Conservation (phyloP, 2,888 invertebrate genomes). For the Drosophila dives region DNA sequence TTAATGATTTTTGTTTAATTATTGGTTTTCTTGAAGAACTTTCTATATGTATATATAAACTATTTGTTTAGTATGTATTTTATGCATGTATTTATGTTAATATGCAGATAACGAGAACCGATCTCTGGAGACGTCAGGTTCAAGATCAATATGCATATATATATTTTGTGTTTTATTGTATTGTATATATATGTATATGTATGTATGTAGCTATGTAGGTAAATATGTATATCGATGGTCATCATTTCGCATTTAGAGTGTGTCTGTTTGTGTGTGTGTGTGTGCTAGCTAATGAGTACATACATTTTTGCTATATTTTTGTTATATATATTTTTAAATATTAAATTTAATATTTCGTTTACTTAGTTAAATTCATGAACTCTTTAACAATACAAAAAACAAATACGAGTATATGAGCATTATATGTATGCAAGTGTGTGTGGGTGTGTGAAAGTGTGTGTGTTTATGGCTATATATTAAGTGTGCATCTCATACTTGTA, state of each 20-base stretch:
- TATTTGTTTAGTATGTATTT: slow-evolving; percentile 41
- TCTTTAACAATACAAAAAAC: slow-evolving; percentile 68
- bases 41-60: slow-evolving; percentile 39
- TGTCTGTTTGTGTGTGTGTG: slow-evolving; percentile 33
- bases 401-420: slow-evolving; percentile 75
- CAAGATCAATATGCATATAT: slow-evolving; percentile 34
- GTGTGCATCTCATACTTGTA: slow-evolving; percentile 33
- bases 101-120: slow-evolving; percentile 19
- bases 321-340: slow-evolving; percentile 19
- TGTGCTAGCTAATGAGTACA: slow-evolving; percentile 63
- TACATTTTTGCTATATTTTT: slow-evolving; percentile 45
- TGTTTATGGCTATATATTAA: slow-evolving; percentile 32
- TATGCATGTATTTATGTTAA: slow-evolving; percentile 29
- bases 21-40: slow-evolving; percentile 61
- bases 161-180: slow-evolving; percentile 29
- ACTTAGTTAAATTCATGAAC: slow-evolving; percentile 62
- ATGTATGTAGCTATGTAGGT: slow-evolving; percentile 55
- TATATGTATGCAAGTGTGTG: slow-evolving; percentile 52
- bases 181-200: slow-evolving; percentile 31
- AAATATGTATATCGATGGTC: slow-evolving; percentile 77
- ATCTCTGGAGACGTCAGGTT: slow-evolving; percentile 1
- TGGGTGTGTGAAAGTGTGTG: slow-evolving; percentile 32
- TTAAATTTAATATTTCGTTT: slow-evolving; percentile 41
- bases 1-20: slow-evolving; percentile 41
- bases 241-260: slow-evolving; percentile 78